These are phyloP conservation scores for Ostrea denselamellosa DNA, from an alignment of 1,140 invertebrate species.

Conservation along the genomic window DNA sequence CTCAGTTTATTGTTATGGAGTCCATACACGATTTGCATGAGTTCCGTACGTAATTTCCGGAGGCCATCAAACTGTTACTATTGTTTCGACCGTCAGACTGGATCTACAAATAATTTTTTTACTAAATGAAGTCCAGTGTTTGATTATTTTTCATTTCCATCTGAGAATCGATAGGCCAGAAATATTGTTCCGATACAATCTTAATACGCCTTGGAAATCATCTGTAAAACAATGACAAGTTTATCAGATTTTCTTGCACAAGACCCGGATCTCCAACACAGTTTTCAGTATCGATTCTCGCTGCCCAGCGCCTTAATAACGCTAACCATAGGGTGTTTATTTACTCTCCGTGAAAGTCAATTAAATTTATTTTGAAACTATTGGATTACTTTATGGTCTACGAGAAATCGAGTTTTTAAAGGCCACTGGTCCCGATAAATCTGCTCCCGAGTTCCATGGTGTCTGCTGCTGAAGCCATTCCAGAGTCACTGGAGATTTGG, in stretches of 20 bases:
- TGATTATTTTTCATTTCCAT: constrained; percentile 15
- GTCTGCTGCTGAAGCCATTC: not conserved
- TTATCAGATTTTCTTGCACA: constrained; percentile 32
- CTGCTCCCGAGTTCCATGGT: not conserved
- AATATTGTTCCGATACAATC: not conserved
- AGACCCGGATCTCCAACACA: constrained; percentile 13
- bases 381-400: constrained; percentile 19
- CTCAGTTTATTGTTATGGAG: too few species aligned
- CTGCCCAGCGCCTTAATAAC: constrained; percentile 25
- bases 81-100: not conserved
- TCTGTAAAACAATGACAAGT: constrained; percentile 15
- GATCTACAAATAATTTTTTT: not conserved
- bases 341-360: constrained; percentile 25
- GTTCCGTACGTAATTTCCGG: constrained; percentile 17
- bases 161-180: constrained; percentile 27
- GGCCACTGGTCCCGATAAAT: not conserved
- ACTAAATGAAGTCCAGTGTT: not conserved
- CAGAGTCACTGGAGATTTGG: not conserved
- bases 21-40: not conserved
- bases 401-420: not conserved
- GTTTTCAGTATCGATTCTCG: not conserved
- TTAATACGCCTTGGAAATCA: not conserved
- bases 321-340: not conserved
- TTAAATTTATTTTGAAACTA: constrained; percentile 37
- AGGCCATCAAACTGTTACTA: not conserved